Evolutionary conservation across 2,113 vertebrate species (phyloP).

Genomic region (Dicerorhinus sumatrensis): DNA sequence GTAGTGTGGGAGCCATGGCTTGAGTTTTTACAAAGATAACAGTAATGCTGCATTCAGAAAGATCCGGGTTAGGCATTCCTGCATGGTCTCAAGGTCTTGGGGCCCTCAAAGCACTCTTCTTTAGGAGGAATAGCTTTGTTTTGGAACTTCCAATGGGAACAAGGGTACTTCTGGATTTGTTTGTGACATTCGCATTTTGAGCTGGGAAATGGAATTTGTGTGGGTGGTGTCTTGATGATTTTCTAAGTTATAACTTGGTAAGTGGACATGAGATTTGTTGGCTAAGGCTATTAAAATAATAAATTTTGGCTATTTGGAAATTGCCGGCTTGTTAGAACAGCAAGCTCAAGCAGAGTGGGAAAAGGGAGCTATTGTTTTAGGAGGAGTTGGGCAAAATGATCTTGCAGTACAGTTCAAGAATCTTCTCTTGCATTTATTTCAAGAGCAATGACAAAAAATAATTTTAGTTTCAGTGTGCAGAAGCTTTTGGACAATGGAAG

Average conservation of each 20-base stretch:
- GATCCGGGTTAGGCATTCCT: not conserved
- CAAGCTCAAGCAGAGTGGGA: not conserved
- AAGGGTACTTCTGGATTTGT: not conserved
- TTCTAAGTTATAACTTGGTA: slow-evolving; percentile 38
- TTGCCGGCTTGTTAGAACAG: slow-evolving; percentile 37
- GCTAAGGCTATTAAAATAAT: not conserved
- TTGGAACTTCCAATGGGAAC: not conserved
- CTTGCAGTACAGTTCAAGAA: slow-evolving; percentile 29
- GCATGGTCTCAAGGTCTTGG: not conserved
- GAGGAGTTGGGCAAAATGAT: not conserved
- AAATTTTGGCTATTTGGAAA: slow-evolving; percentile 35
- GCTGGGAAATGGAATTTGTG: not conserved
- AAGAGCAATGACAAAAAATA: not conserved
- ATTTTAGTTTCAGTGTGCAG: slow-evolving; percentile 1
- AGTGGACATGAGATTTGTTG: not conserved
- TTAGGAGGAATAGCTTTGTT: not conserved
- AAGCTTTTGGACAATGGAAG: slow-evolving; percentile 3
- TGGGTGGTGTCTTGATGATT: slow-evolving; percentile 12
- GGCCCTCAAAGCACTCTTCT: not conserved
- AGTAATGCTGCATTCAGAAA: not conserved
- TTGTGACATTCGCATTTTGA: slow-evolving; percentile 2
- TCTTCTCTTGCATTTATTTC: slow-evolving; percentile 32
- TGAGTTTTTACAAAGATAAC: not conserved
- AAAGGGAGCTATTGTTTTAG: slow-evolving; percentile 1
- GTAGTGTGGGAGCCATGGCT: not conserved